Conservation (phyloP, 2,888 invertebrate species). For the Philonicus albiceps region DNA sequence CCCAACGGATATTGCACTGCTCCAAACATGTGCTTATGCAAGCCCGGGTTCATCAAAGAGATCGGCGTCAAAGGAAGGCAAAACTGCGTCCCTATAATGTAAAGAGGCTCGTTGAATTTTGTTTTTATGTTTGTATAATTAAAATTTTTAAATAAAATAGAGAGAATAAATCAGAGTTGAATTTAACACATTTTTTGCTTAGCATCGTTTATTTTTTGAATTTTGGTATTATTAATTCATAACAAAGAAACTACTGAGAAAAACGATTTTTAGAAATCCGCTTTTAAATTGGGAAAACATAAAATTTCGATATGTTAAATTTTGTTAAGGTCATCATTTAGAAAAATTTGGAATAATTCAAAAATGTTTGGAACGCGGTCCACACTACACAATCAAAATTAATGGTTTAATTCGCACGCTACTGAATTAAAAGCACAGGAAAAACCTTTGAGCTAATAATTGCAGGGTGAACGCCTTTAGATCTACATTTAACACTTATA, state of each 20-base stretch:
- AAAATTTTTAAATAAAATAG: neutral
- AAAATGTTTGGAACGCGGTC: neutral
- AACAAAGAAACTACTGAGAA: too few relatives aligned
- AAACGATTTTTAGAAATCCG: too few relatives aligned
- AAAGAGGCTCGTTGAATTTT: neutral
- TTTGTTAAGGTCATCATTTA: neutral
- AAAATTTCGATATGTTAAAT: too few relatives aligned
- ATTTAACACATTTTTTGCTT: neutral
- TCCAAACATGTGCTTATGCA: conserved; percentile 78
- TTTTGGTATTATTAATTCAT: too few relatives aligned
- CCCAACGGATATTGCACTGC: conserved; percentile 76
- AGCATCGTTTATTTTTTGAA: neutral
- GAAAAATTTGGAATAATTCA: neutral
- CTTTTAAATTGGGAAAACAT: too few relatives aligned
- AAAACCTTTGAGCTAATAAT: neutral
- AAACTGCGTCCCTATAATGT: conserved; percentile 64
- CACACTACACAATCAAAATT: neutral
- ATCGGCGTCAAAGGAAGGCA: conserved; percentile 70
- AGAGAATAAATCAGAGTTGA: neutral
- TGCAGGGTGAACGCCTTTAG: neutral
- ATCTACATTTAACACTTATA: neutral
- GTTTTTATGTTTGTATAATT: neutral
- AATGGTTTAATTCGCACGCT: too few relatives aligned
- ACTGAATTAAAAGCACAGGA: too few relatives aligned
- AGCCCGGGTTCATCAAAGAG: conserved; percentile 72